These are phyloP conservation scores for Excalfactoria chinensis DNA, from an alignment of 2,113 vertebrate genomes.

Conservation along the genomic window DNA sequence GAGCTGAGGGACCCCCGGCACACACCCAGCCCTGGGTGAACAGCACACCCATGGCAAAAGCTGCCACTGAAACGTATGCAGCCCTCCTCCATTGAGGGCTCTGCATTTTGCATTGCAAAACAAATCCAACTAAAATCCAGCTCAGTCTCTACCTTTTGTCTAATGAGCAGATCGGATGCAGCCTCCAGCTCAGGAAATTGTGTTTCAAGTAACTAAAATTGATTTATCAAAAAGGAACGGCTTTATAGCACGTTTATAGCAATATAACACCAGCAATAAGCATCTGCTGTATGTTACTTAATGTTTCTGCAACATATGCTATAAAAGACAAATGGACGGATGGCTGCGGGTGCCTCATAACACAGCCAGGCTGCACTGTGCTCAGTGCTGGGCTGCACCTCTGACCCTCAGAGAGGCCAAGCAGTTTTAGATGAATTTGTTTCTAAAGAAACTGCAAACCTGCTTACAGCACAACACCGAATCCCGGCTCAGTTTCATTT, in stretches of 20 bases:
- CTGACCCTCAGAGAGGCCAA: background rate
- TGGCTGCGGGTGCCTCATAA: background rate
- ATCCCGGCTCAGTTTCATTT: background rate
- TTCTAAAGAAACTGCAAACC: background rate
- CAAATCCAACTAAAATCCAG: background rate
- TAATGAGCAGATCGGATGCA: background rate
- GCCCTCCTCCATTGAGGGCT: background rate
- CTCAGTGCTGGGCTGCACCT: background rate
- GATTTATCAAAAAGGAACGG: background rate
- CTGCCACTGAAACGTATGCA: background rate
- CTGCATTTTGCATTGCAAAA: background rate
- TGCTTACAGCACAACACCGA: background rate
- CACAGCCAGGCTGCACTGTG: background rate
- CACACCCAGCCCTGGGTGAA: background rate
- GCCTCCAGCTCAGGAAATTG: background rate
- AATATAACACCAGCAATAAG: background rate
- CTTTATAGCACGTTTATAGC: background rate
- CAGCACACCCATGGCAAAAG: background rate
- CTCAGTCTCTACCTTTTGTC: background rate
- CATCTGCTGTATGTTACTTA: constrained; percentile 22
- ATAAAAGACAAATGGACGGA: background rate
- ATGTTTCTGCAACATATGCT: background rate
- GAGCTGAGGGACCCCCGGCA: background rate
- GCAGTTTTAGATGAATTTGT: background rate
- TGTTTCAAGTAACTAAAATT: background rate